phyloP scores from a whole-genome alignment of 2,113 vertebrate genomes.

The Paralichthys olivaceus region DNA sequence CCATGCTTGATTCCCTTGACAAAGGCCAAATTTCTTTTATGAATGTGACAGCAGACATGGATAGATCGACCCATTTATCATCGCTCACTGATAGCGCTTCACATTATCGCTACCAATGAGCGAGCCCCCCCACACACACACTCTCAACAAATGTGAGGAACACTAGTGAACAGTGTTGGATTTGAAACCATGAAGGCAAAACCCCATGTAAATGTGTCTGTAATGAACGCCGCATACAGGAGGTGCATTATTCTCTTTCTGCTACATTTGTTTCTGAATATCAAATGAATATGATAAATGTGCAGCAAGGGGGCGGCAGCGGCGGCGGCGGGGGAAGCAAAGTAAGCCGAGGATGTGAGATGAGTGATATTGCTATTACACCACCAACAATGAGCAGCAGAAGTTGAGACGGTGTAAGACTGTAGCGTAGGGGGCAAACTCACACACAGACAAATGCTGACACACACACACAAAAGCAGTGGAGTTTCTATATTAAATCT shows the following conservation, averaged over 20 bases:
- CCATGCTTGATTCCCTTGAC: slow-evolving; percentile 70
- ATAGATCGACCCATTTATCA: slow-evolving; percentile 77
- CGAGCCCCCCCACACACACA: neutral
- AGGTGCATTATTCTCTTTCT: slow-evolving; percentile 84
- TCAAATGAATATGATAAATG: slow-evolving; percentile 86
- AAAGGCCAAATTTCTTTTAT: slow-evolving; percentile 78
- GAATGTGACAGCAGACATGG: slow-evolving; percentile 73
- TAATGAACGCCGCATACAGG: slow-evolving; percentile 82
- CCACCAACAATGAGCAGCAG: slow-evolving; percentile 63
- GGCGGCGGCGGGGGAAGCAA: slow-evolving; percentile 18
- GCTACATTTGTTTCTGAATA: slow-evolving; percentile 87
- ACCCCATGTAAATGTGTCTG: slow-evolving; percentile 82
- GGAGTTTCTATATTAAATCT: neutral
- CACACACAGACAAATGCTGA: slow-evolving; percentile 16
- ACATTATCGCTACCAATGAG: slow-evolving; percentile 22
- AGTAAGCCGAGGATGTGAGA: slow-evolving; percentile 73
- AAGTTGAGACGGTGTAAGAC: slow-evolving; percentile 67
- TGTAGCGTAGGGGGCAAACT: slow-evolving; percentile 14
- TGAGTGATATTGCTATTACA: slow-evolving; percentile 76
- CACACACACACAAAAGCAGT: neutral
- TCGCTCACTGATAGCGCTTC: slow-evolving; percentile 65
- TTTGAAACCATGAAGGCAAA: slow-evolving; percentile 73
- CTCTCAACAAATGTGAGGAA: slow-evolving; percentile 70
- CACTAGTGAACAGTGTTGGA: slow-evolving; percentile 70
- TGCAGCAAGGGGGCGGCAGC: slow-evolving; percentile 61